These are phyloP conservation scores for Philhelius pedissequus DNA, from an alignment of 2,888 invertebrate species.

Conservation along the genomic window DNA sequence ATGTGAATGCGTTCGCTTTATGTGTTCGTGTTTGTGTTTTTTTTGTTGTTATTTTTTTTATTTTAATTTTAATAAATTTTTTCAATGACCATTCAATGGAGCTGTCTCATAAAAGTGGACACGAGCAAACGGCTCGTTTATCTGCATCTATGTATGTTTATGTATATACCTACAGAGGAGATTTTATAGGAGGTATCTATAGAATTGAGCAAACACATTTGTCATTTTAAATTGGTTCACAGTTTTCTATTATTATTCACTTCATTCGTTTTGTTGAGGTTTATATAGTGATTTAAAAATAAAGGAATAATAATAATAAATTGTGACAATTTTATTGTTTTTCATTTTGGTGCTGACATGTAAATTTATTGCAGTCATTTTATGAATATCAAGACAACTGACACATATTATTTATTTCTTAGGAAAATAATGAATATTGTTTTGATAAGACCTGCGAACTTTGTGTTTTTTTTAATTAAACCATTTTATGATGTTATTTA, in stretches of 20 bases:
- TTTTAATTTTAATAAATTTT: background rate
- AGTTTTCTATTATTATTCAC: slow-evolving; percentile 38
- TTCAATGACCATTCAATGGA: slow-evolving; percentile 13
- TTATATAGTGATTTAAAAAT: slow-evolving; percentile 44
- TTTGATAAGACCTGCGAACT: background rate
- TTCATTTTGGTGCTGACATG: slow-evolving; percentile 24
- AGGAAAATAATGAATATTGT: background rate
- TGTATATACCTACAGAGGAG: background rate
- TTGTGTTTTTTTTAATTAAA: background rate
- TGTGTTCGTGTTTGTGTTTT: background rate
- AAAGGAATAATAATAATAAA: slow-evolving; percentile 15
- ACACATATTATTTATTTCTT: slow-evolving; percentile 8
- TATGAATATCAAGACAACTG: background rate
- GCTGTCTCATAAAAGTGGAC: slow-evolving; percentile 34
- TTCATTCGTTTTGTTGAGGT: slow-evolving; percentile 22
- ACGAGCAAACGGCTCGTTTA: slow-evolving; percentile 14
- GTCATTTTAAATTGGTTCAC: slow-evolving; percentile 67
- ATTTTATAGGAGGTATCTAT: slow-evolving; percentile 7
- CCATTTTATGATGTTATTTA: background rate
- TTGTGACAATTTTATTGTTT: slow-evolving; percentile 55
- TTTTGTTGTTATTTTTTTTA: slow-evolving; percentile 14
- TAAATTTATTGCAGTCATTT: slow-evolving; percentile 13
- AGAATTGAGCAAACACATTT: slow-evolving; percentile 62
- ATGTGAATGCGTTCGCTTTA: slow-evolving; percentile 72
- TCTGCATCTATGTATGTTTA: background rate